Evolutionary conservation across 2,888 invertebrate genomes (phyloP).

Genomic region (Ptychoptera contaminata): DNA sequence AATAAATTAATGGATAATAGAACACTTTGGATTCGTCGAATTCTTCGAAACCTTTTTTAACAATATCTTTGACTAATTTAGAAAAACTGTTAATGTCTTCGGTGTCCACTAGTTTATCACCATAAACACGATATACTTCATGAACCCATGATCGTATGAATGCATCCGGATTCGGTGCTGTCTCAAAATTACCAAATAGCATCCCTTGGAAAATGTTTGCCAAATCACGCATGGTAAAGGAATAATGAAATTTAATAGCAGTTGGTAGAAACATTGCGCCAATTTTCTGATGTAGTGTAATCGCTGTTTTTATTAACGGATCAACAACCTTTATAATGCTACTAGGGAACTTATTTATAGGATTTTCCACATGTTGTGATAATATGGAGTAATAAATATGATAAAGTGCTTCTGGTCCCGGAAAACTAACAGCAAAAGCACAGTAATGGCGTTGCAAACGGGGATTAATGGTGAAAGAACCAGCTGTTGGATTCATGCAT

Average conservation of each 20-base stretch:
- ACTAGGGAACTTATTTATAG: conserved; percentile 48
- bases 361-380: conserved; percentile 51
- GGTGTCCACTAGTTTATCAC: conserved; percentile 78
- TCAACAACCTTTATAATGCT: conserved; percentile 42
- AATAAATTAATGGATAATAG: conserved; percentile 67
- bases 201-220: conserved; percentile 91
- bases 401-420: conserved; percentile 60
- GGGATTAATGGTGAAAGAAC: conserved; percentile 85
- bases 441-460: conserved; percentile 78
- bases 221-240: conserved; percentile 82
- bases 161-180: conserved; percentile 50
- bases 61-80: conserved; percentile 54
- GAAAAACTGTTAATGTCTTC: conserved; percentile 55
- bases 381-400: conserved; percentile 78
- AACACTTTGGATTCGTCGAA: conserved; percentile 57
- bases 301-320: conserved; percentile 51
- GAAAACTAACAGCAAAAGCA: conserved; percentile 78
- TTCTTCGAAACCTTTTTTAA: conserved; percentile 63
- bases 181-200: conserved; percentile 64
- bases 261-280: conserved; percentile 72
- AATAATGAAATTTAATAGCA: conserved; percentile 87
- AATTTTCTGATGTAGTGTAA: conserved; percentile 62
- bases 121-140: conserved; percentile 78
- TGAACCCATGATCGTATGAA: conserved; percentile 77
- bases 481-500: conserved; percentile 94